These are phyloP conservation scores for Alethe diademata DNA, from an alignment of 2,113 vertebrate genomes.

Conservation along the genomic window DNA sequence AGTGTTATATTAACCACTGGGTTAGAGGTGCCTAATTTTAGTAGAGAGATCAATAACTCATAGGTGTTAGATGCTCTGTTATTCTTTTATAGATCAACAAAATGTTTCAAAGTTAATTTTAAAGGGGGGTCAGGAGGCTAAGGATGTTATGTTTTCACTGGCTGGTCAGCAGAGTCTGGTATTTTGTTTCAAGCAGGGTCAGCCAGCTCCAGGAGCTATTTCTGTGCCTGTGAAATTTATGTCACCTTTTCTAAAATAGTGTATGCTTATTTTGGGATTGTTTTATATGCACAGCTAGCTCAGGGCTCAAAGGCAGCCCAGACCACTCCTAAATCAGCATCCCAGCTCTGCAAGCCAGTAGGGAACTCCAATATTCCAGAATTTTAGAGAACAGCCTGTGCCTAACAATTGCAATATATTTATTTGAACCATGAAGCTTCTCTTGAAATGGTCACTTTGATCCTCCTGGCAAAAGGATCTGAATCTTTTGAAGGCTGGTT, in stretches of 20 bases:
- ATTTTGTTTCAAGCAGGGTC: neutral
- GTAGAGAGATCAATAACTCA: neutral
- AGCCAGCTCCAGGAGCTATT: neutral
- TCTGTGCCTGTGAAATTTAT: neutral
- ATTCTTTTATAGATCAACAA: conserved; percentile 6
- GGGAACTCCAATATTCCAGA: neutral
- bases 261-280: neutral
- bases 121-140: neutral
- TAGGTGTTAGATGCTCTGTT: neutral
- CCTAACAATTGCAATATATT: neutral
- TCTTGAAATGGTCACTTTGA: neutral
- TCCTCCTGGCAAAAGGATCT: neutral
- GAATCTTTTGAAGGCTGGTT: neutral
- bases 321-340: neutral
- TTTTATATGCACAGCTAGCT: neutral
- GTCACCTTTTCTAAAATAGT: neutral
- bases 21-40: conserved; percentile 4
- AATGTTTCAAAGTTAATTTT: conserved; percentile 27
- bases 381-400: neutral
- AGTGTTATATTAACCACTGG: neutral
- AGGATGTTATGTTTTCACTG: conserved; percentile 33
- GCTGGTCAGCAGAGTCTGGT: neutral
- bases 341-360: neutral
- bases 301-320: neutral
- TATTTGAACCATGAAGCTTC: neutral